phyloP scores from a whole-genome alignment of 2,888 invertebrate genomes.

The Agrenia bidenticulata region DNA sequence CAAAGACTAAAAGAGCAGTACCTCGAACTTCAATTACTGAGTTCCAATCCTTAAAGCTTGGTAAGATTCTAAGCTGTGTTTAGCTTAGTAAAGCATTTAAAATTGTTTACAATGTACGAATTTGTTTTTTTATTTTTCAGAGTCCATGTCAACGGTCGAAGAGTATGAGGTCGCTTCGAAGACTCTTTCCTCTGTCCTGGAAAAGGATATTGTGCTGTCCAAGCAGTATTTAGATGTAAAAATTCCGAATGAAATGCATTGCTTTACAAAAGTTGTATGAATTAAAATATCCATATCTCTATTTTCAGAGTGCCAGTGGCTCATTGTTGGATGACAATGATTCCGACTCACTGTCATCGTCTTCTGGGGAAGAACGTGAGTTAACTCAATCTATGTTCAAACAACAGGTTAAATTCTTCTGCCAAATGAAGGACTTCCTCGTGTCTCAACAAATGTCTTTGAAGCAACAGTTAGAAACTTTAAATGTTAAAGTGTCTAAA shows the following conservation, averaged over 20 bases:
- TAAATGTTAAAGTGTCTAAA: constrained; percentile 48
- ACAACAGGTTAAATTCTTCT: constrained; percentile 50
- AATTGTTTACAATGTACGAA: not conserved
- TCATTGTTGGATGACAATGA: constrained; percentile 33
- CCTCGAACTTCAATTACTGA: constrained; percentile 34
- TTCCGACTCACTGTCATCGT: constrained; percentile 37
- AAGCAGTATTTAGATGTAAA: constrained; percentile 43
- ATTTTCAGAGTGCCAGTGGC: constrained; percentile 17
- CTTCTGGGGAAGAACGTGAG: constrained; percentile 42
- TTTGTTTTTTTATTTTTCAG: constrained; percentile 24
- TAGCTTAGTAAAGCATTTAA: not conserved
- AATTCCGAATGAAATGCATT: not conserved
- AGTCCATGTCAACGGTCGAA: constrained; percentile 46
- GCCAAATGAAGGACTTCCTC: constrained; percentile 50
- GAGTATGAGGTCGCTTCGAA: constrained; percentile 45
- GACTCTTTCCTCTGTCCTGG: constrained; percentile 43
- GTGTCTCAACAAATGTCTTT: constrained; percentile 48
- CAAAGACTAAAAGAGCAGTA: not conserved
- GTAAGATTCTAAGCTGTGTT: constrained; percentile 22
- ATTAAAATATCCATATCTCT: no score
- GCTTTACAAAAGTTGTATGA: no score
- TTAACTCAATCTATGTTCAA: constrained; percentile 41
- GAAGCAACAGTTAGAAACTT: constrained; percentile 47
- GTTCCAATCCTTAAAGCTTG: constrained; percentile 48
- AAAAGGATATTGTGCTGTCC: constrained; percentile 34